A percentile compares a stretch with the other conserved stretches of the same genome.
phyloP scores from a whole-genome alignment of 2,888 invertebrate genomes.

The Hemicrepidius hirtus region DNA sequence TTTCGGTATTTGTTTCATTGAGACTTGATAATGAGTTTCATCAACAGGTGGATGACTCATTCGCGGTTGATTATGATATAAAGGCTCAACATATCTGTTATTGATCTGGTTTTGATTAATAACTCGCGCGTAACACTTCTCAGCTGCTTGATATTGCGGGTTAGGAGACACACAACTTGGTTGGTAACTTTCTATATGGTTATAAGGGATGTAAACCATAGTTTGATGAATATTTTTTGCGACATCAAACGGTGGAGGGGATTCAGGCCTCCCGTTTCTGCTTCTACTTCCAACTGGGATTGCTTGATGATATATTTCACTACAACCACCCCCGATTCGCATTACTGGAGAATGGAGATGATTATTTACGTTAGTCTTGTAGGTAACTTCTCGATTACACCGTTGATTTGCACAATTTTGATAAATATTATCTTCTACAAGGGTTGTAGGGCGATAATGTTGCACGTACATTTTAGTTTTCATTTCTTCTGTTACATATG shows the following conservation, averaged over 20 bases:
- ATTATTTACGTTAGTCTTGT: constrained; percentile 65
- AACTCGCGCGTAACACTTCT: constrained; percentile 64
- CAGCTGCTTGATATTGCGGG: constrained; percentile 65
- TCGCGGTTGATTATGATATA: constrained; percentile 64
- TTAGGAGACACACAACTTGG: constrained; percentile 59
- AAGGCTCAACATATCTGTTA: constrained; percentile 68
- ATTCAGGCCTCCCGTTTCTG: constrained; percentile 77
- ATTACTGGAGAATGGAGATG: constrained; percentile 65
- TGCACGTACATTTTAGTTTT: constrained; percentile 60
- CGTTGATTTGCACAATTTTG: constrained; percentile 74
- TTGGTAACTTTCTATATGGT: constrained; percentile 70
- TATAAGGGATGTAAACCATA: constrained; percentile 81
- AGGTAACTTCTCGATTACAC: constrained; percentile 58
- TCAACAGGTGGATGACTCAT: constrained; percentile 57
- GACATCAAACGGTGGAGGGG: constrained; percentile 79
- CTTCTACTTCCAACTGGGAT: constrained; percentile 66
- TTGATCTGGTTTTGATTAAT: constrained; percentile 70
- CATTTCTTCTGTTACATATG: constrained; percentile 62
- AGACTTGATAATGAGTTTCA: constrained; percentile 64
- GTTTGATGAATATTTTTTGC: constrained; percentile 80
- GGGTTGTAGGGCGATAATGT: constrained; percentile 67
- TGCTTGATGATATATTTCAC: constrained; percentile 66
- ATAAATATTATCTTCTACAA: constrained; percentile 72
- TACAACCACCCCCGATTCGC: constrained; percentile 65
- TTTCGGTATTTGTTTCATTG: constrained; percentile 59